A percentile compares a stretch with the other conserved stretches of the same genome.
These are phyloP conservation scores for Liodrosophila aerea DNA, from an alignment of 2,888 invertebrate genomes.

Conservation along the genomic window DNA sequence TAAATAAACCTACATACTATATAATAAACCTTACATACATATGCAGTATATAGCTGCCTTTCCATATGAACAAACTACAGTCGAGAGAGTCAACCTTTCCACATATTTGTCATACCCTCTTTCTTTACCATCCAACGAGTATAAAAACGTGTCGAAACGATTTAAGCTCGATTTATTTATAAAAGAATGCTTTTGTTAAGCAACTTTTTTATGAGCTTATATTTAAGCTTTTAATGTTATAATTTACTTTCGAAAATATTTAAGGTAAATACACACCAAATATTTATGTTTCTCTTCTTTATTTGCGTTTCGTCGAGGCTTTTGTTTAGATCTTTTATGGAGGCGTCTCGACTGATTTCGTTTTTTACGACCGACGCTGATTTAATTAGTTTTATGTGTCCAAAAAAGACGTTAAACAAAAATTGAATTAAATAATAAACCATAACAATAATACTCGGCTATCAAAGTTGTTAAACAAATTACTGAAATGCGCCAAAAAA, in stretches of 20 bases:
- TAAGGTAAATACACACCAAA: slow-evolving; percentile 42
- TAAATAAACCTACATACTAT: no score
- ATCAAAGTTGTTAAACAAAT: slow-evolving; percentile 56
- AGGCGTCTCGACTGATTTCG: slow-evolving; percentile 29
- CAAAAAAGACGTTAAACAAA: slow-evolving; percentile 34
- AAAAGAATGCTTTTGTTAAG: slow-evolving; percentile 21
- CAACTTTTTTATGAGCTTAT: slow-evolving; percentile 33
- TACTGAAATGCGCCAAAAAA: slow-evolving; percentile 39
- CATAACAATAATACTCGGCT: slow-evolving; percentile 8
- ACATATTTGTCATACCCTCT: neutral
- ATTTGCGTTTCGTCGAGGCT: slow-evolving; percentile 12
- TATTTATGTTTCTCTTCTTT: slow-evolving; percentile 15
- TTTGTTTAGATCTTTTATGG: slow-evolving; percentile 50
- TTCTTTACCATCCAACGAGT: neutral
- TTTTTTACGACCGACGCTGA: slow-evolving; percentile 59
- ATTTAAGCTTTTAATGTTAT: slow-evolving; percentile 64
- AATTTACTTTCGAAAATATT: slow-evolving; percentile 73
- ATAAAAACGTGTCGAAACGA: slow-evolving; percentile 31
- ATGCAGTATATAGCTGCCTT: no score
- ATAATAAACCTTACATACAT: no score
- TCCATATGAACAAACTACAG: no score
- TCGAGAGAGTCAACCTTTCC: no score
- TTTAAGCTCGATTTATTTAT: slow-evolving; percentile 20
- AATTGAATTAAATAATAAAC: slow-evolving; percentile 19
- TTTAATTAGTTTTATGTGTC: slow-evolving; percentile 69